phyloP scores from a whole-genome alignment of 2,113 vertebrate species.

The Asarcornis scutulata region DNA sequence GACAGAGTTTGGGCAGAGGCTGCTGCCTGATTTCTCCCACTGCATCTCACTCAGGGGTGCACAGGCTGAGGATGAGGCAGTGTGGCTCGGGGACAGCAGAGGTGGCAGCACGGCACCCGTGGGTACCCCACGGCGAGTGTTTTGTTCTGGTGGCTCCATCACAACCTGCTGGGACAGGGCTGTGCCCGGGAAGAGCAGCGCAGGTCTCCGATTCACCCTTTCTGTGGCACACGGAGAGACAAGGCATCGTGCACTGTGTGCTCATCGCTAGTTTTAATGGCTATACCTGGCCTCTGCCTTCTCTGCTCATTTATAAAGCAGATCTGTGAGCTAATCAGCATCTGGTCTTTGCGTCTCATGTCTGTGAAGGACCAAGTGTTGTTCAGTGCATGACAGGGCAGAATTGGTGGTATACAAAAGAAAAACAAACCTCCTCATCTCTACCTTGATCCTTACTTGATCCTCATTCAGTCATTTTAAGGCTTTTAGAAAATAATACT shows the following conservation, averaged over 20 bases:
- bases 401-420: not conserved
- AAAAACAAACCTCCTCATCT: not conserved
- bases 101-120: no score
- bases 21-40: no score
- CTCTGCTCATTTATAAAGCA: not conserved
- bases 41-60: no score
- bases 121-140: no score
- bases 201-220: not conserved
- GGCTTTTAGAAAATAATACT: not conserved
- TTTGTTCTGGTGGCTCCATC: no score
- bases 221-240: not conserved
- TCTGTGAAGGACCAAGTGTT: not conserved
- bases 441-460: not conserved
- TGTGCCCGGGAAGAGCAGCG: not conserved
- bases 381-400: not conserved
- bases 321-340: not conserved
- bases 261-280: not conserved
- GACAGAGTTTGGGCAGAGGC: no score
- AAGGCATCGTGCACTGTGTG: not conserved
- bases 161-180: no score
- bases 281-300: not conserved
- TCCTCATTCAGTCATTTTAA: not conserved
- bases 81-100: no score
- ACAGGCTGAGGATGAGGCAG: no score
- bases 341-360: not conserved